Evolutionary conservation across 2,113 vertebrate genomes (phyloP).

Genomic region (Hemichromis elongatus): DNA sequence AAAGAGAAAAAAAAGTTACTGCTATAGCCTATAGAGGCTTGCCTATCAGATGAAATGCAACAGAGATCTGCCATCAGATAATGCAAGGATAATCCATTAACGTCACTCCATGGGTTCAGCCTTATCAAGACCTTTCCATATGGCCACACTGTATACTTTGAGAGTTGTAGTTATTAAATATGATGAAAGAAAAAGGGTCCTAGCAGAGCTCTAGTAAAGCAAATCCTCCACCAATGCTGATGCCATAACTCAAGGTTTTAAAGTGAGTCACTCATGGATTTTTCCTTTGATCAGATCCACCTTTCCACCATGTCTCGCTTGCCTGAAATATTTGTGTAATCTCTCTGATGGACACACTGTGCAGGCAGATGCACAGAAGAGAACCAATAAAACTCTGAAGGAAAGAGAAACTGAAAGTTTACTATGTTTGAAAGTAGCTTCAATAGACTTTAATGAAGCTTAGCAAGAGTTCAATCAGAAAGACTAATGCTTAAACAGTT

Average conservation of each 20-base stretch:
- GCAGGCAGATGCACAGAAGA: not conserved
- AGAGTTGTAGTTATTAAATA: slow-evolving; percentile 2
- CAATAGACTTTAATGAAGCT: not conserved
- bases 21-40: slow-evolving; percentile 3
- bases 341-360: not conserved
- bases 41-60: slow-evolving; percentile 59
- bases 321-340: not conserved
- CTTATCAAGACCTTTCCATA: slow-evolving; percentile 48
- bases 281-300: not conserved
- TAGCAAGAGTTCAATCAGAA: not conserved
- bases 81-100: slow-evolving; percentile 50
- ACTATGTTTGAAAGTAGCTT: not conserved
- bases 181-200: not conserved
- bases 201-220: not conserved
- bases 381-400: not conserved
- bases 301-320: not conserved
- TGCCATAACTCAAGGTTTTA: not conserved
- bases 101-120: slow-evolving; percentile 32
- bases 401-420: not conserved
- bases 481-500: not conserved
- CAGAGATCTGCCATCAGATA: slow-evolving; percentile 48
- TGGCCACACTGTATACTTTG: slow-evolving; percentile 6
- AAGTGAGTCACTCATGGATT: not conserved
- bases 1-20: slow-evolving; percentile 20
- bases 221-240: not conserved